Base-by-base conservation (phyloP, 2,113 vertebrate species). In the Sarotherodon lohbergeri region DNA sequence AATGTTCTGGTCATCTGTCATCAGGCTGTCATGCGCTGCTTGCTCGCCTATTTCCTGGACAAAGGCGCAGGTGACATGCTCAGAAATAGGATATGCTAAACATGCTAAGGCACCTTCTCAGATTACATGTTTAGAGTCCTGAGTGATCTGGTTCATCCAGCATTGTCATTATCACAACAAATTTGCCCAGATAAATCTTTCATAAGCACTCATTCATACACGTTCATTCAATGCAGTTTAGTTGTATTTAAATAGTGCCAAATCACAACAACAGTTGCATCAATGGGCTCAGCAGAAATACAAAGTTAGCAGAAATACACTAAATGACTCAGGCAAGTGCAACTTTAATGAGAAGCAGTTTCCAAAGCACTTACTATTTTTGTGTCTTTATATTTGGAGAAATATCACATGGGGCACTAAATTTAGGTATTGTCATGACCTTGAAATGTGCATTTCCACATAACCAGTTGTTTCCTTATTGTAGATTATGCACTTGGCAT, bases 11-110 rank as follows among this genome's bases (percentile, higher is more conserved):
- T 99, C n/a, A 97, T 99, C 96, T 97, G 97, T 93, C 98, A 99
- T 94, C 98, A 99, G 94, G 98, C 98, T 0, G 98, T 99, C 82
- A 98, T 99, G 98, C 97, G 98, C 90, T 99, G 98, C 71, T 96
- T 99, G 7, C 96, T 99, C 48, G 98, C 98, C 87, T 99, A 99
- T 95, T 99, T 99, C 93, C 95, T 99, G 90, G 98, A 99, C 95
- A 98, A 98, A 87, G 97, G 96, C 0, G 98, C 98, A 96, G 98
- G 98, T 99, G 63, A 79, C 29, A 43, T 43, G 7, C 78, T 87
- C 63, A 55, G 24, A 55, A 57, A 87, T 43, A 14, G 24, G 27
- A 76, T 19, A 29, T 73, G 22, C 22, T 46, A 46, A 43, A 46
- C 66, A 36, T 6, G 9, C 13, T 9, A 5, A 39, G 63, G 61